Evolutionary conservation across 2,113 vertebrate genomes (phyloP).

Genomic region (Ranitomeya variabilis): DNA sequence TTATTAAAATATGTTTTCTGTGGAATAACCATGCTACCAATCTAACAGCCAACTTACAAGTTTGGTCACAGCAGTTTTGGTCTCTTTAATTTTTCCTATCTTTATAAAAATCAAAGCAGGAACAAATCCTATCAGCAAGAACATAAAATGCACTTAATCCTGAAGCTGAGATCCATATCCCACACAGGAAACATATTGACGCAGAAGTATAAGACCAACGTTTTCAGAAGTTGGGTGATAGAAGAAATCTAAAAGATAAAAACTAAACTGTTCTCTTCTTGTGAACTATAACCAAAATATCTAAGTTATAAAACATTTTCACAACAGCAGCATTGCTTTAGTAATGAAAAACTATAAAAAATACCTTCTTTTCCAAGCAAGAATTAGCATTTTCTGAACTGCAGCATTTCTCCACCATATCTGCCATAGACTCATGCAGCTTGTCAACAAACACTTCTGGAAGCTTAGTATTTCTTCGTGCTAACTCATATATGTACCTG

Average conservation of each 20-base stretch:
- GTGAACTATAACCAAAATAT: not conserved
- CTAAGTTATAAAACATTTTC: not conserved
- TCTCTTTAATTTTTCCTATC: not conserved
- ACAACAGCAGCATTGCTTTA: not conserved
- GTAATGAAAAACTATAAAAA: not conserved
- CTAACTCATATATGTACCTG: conserved; percentile 70
- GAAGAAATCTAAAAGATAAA: not conserved
- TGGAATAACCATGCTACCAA: no score
- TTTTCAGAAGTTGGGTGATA: not conserved
- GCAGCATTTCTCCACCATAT: conserved; percentile 63
- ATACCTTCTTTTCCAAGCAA: conserved; percentile 68
- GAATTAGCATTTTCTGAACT: not conserved
- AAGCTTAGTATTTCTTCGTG: conserved; percentile 60
- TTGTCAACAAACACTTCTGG: conserved; percentile 68
- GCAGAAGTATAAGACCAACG: not conserved
- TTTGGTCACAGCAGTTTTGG: not conserved
- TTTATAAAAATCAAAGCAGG: not conserved
- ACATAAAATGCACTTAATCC: not conserved
- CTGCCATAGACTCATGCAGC: conserved; percentile 30
- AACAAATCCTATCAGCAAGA: not conserved
- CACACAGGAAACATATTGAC: not conserved
- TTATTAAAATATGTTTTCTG: no score
- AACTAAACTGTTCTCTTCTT: not conserved
- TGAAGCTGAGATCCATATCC: not conserved
- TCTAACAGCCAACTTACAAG: no score